Conservation (phyloP, 2,113 vertebrate genomes). For the Puma concolor region DNA sequence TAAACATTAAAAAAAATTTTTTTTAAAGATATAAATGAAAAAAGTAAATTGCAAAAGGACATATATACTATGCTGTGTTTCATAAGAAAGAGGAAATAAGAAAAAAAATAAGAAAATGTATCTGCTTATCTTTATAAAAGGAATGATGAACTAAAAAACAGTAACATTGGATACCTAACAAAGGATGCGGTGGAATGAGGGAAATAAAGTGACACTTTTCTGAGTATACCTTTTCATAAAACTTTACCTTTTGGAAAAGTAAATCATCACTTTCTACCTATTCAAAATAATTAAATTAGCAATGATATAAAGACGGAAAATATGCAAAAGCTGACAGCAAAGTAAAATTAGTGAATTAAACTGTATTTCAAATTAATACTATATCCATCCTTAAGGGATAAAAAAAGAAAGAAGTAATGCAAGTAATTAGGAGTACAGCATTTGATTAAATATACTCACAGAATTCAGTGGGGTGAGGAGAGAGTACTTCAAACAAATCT, state of each 20-base stretch:
- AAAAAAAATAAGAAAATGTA: not conserved
- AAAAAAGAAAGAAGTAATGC: not conserved
- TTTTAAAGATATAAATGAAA: not conserved
- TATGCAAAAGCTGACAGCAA: not conserved
- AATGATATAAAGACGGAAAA: not conserved
- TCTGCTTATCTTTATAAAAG: not conserved
- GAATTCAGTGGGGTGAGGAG: not conserved
- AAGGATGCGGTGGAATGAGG: not conserved
- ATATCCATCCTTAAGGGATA: not conserved
- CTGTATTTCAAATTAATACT: not conserved
- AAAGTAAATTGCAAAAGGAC: not conserved
- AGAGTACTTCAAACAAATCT: not conserved
- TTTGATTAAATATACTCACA: not conserved
- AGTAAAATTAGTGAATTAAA: not conserved
- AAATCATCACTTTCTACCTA: not conserved
- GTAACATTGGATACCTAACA: not conserved
- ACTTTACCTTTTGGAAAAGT: not conserved
- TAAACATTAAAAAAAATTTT: no score
- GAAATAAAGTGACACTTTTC: not conserved
- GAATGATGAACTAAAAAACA: not conserved
- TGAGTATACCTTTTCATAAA: not conserved
- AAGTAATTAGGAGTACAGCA: not conserved
- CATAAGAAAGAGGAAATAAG: not conserved
- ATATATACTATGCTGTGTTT: not conserved
- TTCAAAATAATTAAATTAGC: not conserved